Conservation (phyloP, 2,113 vertebrate genomes). For the Xiphophorus hellerii region DNA sequence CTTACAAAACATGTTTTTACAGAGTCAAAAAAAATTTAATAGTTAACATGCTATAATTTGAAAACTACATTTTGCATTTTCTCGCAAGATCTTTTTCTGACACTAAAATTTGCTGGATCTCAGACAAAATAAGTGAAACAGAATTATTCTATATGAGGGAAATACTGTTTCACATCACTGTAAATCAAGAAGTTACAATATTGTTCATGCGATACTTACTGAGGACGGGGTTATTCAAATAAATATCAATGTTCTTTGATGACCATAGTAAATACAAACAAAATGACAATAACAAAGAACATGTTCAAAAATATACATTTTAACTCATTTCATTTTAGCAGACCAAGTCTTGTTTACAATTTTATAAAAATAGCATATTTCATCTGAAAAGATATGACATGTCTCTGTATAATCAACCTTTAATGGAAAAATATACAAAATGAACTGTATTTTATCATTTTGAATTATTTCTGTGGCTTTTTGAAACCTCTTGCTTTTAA, state of each 20-base stretch:
- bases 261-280: too few relatives aligned
- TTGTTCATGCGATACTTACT: too few relatives aligned
- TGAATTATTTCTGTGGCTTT: background rate
- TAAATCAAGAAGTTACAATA: too few relatives aligned
- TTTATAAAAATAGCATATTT: background rate
- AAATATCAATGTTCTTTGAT: too few relatives aligned
- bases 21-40: background rate
- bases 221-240: too few relatives aligned
- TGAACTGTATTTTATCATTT: background rate
- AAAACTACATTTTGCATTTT: background rate
- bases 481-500: constrained; percentile 3
- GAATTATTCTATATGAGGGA: background rate
- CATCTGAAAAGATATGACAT: constrained; percentile 1
- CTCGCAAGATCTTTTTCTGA: background rate
- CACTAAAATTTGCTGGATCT: background rate
- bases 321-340: background rate
- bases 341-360: background rate
- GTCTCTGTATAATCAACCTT: background rate
- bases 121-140: background rate
- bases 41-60: background rate
- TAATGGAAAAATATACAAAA: constrained; percentile 1
- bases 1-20: background rate
- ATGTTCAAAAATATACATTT: background rate
- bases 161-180: background rate
- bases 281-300: too few relatives aligned